Percentiles rank a stretch among this genome's conserved stretches.
phyloP scores from a whole-genome alignment of 2,113 vertebrate genomes.

The Merops nubicus region DNA sequence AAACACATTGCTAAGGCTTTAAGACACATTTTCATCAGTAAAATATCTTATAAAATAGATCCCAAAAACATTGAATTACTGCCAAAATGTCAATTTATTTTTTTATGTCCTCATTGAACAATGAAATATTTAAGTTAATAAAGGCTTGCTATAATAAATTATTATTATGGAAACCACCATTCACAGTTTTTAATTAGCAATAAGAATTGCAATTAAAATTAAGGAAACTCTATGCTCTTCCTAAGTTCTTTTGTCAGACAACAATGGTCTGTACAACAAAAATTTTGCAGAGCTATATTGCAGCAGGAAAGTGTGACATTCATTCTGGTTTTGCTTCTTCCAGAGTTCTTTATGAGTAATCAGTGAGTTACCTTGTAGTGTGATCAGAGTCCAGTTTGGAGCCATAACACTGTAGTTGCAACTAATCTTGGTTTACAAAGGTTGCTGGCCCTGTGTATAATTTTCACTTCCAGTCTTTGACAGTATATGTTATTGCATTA shows the following conservation, averaged over 20 bases:
- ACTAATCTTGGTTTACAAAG: not conserved
- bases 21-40: constrained; percentile 80
- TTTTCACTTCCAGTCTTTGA: not conserved
- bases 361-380: rapidly evolving
- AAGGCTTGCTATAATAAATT: constrained; percentile 48
- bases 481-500: not conserved
- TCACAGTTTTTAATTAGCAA: constrained; percentile 64
- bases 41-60: constrained; percentile 80
- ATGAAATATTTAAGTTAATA: constrained; percentile 63
- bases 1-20: constrained; percentile 76
- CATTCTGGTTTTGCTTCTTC: not conserved
- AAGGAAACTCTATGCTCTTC: not conserved
- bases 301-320: not conserved
- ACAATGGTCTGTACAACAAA: not conserved
- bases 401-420: not conserved
- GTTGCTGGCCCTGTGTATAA: not conserved
- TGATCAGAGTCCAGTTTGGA: not conserved
- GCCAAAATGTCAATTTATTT: constrained; percentile 69
- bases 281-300: not conserved
- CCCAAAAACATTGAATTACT: constrained; percentile 64
- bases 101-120: constrained; percentile 68
- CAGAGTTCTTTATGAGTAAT: not conserved
- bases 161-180: constrained; percentile 41
- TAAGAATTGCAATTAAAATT: constrained; percentile 27
- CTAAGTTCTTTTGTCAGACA: not conserved